Conservation (phyloP, 1,140 invertebrate species). For the Dryas iulia region DNA sequence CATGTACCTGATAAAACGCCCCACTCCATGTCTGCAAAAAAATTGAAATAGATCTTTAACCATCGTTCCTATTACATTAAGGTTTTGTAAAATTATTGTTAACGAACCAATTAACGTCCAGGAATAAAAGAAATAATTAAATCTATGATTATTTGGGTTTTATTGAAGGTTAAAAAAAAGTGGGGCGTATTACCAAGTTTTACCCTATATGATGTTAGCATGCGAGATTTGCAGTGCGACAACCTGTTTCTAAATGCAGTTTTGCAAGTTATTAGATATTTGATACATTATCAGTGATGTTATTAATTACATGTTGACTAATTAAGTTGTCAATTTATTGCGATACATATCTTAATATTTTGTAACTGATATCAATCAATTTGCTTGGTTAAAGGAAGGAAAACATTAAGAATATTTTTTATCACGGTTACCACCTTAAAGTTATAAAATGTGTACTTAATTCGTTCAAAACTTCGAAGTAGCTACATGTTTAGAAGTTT, state of each 20-base stretch:
- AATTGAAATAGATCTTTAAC: no score
- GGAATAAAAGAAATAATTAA: no score
- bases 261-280: conserved; percentile 2
- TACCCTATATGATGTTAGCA: background rate
- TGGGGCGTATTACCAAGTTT: no score
- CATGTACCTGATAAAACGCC: no score
- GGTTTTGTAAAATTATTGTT: no score
- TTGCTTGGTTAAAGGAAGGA: background rate
- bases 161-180: no score
- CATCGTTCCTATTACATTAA: no score
- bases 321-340: conserved; percentile 9
- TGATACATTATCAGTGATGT: conserved; percentile 6
- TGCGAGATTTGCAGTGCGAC: conserved; percentile 40
- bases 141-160: no score
- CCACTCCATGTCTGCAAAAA: no score
- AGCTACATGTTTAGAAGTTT: background rate
- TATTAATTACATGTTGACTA: conserved; percentile 24
- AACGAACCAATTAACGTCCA: no score
- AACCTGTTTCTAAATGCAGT: conserved; percentile 10
- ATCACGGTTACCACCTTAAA: background rate
- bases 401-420: background rate
- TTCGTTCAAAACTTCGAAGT: background rate
- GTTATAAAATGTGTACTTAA: background rate
- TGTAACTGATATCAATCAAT: conserved; percentile 10
- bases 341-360: conserved; percentile 11